A percentile compares a stretch with the other conserved stretches of the same genome.
These are phyloP conservation scores for Nemopilema nomurai DNA, from an alignment of 30 jellyfish, hydroid and myxozoan genomes.

Conservation along the genomic window DNA sequence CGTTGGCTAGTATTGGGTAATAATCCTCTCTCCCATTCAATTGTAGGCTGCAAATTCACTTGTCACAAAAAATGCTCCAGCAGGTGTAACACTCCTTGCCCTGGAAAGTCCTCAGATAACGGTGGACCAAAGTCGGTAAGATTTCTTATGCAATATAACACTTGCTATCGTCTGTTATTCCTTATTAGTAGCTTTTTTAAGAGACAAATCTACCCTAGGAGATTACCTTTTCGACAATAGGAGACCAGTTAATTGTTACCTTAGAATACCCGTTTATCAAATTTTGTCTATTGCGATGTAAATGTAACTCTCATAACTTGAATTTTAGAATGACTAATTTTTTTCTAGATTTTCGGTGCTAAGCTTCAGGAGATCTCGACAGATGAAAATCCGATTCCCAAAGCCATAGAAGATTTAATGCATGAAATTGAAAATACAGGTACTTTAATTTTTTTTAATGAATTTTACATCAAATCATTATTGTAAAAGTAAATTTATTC, in stretches of 20 bases:
- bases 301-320: too few species aligned
- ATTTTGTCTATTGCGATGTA: too few species aligned
- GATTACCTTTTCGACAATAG: too few species aligned
- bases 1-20: neutral
- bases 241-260: too few species aligned
- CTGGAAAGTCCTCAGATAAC: slow-evolving; percentile 72
- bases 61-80: slow-evolving; percentile 88
- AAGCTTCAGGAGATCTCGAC: slow-evolving; percentile 64
- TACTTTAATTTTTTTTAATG: slow-evolving; percentile 1
- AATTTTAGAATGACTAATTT: neutral
- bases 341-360: slow-evolving; percentile 72
- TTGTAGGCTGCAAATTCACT: slow-evolving; percentile 84
- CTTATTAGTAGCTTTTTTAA: neutral
- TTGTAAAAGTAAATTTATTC: too few species aligned
- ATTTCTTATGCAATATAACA: neutral
- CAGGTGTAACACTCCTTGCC: slow-evolving; percentile 59
- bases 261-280: too few species aligned
- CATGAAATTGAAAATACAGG: slow-evolving; percentile 85
- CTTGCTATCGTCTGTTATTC: neutral
- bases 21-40: neutral
- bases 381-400: slow-evolving; percentile 76
- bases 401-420: slow-evolving; percentile 64
- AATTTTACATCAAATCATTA: neutral
- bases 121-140: slow-evolving; percentile 76
- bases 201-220: too few species aligned